A percentile compares a stretch with the other conserved stretches of the same genome.
phyloP scores from a whole-genome alignment of 53 echinoderm and acorn worm species.

The Holothuria leucospilota region DNA sequence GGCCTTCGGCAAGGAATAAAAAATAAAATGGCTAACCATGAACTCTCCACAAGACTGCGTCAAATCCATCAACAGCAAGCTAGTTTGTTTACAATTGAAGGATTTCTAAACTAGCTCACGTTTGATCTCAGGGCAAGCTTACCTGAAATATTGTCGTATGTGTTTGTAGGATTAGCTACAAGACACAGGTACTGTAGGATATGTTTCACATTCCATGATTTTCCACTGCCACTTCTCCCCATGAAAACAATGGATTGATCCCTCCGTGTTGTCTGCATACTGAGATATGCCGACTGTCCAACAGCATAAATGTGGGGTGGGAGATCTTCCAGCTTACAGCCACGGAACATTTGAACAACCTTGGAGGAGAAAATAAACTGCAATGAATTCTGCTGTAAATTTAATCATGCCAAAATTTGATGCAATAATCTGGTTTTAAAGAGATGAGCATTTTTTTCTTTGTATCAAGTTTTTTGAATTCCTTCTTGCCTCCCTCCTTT shows the following conservation, averaged over 20 bases:
- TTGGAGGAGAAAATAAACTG: constrained; percentile 16
- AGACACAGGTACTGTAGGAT: constrained; percentile 91
- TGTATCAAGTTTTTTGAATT: too few relatives aligned
- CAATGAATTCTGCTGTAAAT: too few relatives aligned
- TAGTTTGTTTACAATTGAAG: too few relatives aligned
- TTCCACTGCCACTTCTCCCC: constrained; percentile 94
- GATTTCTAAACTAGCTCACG: neutral
- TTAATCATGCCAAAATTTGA: too few relatives aligned
- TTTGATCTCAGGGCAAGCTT: neutral
- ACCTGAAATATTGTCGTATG: constrained; percentile 37
- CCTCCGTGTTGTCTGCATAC: constrained; percentile 80
- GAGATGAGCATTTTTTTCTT: too few relatives aligned
- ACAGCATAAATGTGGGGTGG: constrained; percentile 99
- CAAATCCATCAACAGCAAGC: too few relatives aligned
- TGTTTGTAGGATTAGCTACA: constrained; percentile 80
- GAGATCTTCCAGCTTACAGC: constrained; percentile 98
- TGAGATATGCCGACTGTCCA: constrained; percentile 94
- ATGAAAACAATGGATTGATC: constrained; percentile 97
- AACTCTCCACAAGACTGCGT: too few relatives aligned
- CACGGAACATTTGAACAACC: constrained; percentile 98
- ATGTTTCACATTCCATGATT: constrained; percentile 92
- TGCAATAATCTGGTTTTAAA: too few relatives aligned
- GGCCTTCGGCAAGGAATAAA: too few relatives aligned
- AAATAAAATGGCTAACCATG: too few relatives aligned
- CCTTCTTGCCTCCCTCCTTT: too few relatives aligned